phyloP scores from a whole-genome alignment of 2,888 invertebrate species.

The Agrilus mali region DNA sequence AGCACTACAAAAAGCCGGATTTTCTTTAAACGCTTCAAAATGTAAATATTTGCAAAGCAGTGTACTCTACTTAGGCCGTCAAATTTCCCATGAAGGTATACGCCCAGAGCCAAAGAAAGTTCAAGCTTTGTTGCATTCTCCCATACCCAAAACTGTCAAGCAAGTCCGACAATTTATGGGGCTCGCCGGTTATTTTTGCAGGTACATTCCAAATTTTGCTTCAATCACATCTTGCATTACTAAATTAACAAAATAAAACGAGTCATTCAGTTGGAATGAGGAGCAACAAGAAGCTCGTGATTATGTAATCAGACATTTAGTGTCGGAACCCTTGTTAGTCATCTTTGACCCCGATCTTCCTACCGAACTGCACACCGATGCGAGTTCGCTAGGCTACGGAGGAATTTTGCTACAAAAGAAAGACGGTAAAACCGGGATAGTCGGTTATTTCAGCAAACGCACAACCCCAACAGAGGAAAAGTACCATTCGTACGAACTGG shows the following conservation, averaged over 20 bases:
- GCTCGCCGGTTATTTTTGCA: constrained; percentile 17
- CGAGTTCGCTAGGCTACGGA: constrained; percentile 14
- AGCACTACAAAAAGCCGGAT: background rate
- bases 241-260: constrained; percentile 5
- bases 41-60: constrained; percentile 9
- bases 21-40: no score
- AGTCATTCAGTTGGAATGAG: constrained; percentile 9
- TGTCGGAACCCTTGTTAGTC: constrained; percentile 14
- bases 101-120: constrained; percentile 12
- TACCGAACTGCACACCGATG: constrained; percentile 18
- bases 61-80: constrained; percentile 14
- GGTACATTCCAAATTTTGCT: constrained; percentile 14
- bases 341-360: constrained; percentile 13
- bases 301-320: constrained; percentile 5
- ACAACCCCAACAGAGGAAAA: constrained; percentile 14
- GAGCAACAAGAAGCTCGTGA: constrained; percentile 7
- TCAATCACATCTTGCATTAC: constrained; percentile 11
- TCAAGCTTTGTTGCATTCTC: constrained; percentile 10
- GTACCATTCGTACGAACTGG: constrained; percentile 17
- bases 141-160: constrained; percentile 10
- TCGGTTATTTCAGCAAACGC: constrained; percentile 15
- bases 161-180: constrained; percentile 12
- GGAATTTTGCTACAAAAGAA: constrained; percentile 19
- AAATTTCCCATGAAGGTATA: constrained; percentile 10
- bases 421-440: constrained; percentile 6